phyloP scores from a whole-genome alignment of 2,888 invertebrate species.

The Heliconius aoede region DNA sequence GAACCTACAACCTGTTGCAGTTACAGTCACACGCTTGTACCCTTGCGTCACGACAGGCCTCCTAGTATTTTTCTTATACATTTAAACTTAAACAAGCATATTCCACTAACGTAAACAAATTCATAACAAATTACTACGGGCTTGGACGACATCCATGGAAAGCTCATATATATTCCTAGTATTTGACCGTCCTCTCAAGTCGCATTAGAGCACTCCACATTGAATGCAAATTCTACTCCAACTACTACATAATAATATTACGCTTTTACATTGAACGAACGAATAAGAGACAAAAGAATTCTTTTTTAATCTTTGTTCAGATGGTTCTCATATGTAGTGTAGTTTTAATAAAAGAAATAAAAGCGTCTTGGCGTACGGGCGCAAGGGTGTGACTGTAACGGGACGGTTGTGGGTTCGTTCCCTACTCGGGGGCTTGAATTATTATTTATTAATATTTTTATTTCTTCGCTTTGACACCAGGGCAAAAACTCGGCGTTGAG shows the following conservation, averaged over 20 bases:
- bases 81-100: not conserved
- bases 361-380: no score
- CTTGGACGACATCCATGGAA: not conserved
- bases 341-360: no score
- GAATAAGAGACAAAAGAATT: conserved; percentile 41
- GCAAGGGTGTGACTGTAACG: no score
- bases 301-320: conserved; percentile 48
- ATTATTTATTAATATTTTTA: no score
- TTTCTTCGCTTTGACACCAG: no score
- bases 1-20: no score
- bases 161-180: conserved; percentile 24
- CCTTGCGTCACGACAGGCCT: no score
- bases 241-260: conserved; percentile 31
- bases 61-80: not conserved
- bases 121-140: not conserved
- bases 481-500: no score
- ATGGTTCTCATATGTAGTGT: not conserved
- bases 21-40: no score
- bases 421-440: no score
- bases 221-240: conserved; percentile 61
- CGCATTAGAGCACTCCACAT: conserved; percentile 52
- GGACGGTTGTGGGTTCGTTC: no score
- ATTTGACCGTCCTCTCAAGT: conserved; percentile 41
- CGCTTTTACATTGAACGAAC: conserved; percentile 17
- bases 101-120: not conserved